These are phyloP conservation scores for Eupithecia abbreviata DNA, from an alignment of 2,888 invertebrate species.

Conservation along the genomic window DNA sequence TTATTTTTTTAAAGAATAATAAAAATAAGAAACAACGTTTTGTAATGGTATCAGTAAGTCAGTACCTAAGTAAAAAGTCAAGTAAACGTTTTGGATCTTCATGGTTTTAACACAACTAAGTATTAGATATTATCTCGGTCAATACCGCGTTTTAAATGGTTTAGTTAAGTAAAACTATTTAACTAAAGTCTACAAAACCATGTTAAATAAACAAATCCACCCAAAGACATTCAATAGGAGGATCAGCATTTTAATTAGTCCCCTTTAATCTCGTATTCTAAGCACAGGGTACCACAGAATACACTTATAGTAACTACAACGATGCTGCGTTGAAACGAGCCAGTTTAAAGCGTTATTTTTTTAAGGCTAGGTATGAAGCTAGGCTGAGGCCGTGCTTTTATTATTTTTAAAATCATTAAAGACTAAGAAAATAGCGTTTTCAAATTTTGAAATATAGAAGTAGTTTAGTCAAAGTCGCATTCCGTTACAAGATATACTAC, in stretches of 20 bases:
- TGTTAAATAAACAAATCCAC: constrained; percentile 9
- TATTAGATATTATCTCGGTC: background rate
- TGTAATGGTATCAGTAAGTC: too few relatives aligned
- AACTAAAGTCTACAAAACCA: background rate
- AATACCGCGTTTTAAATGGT: background rate
- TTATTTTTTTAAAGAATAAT: background rate
- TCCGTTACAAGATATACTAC: too few relatives aligned
- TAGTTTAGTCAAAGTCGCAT: too few relatives aligned
- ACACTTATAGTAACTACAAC: background rate
- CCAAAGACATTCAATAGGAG: background rate
- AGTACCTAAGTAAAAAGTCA: background rate
- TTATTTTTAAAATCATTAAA: too few relatives aligned
- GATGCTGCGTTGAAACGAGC: background rate
- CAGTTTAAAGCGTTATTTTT: background rate
- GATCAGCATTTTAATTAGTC: constrained; percentile 19
- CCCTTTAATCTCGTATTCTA: constrained; percentile 17
- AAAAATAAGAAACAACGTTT: background rate
- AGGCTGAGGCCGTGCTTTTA: too few relatives aligned
- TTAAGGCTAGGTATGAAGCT: too few relatives aligned
- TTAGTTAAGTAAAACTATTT: background rate
- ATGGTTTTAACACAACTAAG: background rate
- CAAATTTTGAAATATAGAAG: too few relatives aligned
- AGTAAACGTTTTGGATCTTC: background rate
- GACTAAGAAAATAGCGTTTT: too few relatives aligned
- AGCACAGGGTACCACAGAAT: constrained; percentile 10